phyloP scores from a whole-genome alignment of 2,888 invertebrate genomes.

The Ochlodes sylvanus region DNA sequence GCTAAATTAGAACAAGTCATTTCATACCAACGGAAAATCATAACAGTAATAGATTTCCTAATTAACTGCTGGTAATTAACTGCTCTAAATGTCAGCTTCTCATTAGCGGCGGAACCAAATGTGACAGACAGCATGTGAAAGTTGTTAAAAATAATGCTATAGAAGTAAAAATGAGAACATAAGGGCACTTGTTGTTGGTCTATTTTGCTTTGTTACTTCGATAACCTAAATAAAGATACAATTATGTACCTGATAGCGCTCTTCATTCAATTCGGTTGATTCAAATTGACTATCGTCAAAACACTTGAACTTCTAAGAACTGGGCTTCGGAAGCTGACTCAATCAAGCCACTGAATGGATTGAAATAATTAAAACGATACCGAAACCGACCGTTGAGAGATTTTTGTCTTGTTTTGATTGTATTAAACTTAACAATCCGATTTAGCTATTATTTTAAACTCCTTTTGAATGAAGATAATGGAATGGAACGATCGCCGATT shows the following conservation, averaged over 20 bases:
- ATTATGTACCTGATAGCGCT: background rate
- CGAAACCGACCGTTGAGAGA: constrained; percentile 5
- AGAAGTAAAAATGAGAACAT: no score
- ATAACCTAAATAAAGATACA: background rate
- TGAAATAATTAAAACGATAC: constrained; percentile 12
- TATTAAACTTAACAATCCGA: constrained; percentile 36
- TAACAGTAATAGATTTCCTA: no score
- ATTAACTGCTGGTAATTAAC: no score
- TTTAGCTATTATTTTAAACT: background rate
- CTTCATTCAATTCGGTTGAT: constrained; percentile 1
- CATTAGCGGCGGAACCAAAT: no score
- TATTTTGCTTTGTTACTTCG: no score
- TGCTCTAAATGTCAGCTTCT: no score
- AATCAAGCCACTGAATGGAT: constrained; percentile 15
- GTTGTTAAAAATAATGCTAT: no score
- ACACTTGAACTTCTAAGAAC: constrained; percentile 4
- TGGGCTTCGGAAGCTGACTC: background rate
- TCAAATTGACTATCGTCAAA: constrained; percentile 3
- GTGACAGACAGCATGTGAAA: no score
- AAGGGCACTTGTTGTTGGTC: no score
- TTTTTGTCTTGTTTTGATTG: constrained; percentile 7
- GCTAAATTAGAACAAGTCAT: no score
- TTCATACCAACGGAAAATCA: no score
- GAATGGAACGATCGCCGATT: background rate
- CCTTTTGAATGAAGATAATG: background rate